Conservation (phyloP, 2,797 vertebrate species). For the Threskiornis aethiopicus region DNA sequence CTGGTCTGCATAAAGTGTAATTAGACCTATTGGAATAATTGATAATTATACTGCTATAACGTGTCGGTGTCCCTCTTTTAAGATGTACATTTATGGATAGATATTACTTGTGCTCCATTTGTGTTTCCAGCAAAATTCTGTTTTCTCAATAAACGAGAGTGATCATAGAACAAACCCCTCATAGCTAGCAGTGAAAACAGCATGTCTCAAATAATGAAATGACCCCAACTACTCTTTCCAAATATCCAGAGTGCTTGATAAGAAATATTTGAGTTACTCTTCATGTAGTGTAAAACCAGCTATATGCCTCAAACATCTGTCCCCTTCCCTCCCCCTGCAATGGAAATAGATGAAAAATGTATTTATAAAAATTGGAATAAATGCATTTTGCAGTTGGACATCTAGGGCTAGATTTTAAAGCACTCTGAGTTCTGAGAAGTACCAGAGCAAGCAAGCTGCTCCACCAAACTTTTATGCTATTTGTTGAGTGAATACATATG, state of each 20-base stretch:
- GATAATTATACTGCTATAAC: neutral
- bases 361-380: neutral
- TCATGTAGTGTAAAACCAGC: neutral
- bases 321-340: fast-evolving
- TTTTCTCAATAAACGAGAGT: neutral
- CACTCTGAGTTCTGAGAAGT: neutral
- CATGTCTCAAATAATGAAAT: neutral
- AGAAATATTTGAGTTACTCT: neutral
- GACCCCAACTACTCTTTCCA: neutral
- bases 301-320: neutral
- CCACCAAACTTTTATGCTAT: neutral
- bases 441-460: neutral
- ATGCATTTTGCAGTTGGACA: neutral
- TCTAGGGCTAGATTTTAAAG: neutral
- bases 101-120: neutral
- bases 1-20: neutral
- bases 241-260: neutral
- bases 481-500: neutral
- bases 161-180: neutral
- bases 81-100: neutral
- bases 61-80: neutral
- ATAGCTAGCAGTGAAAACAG: neutral
- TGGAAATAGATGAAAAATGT: neutral
- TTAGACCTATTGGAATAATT: neutral
- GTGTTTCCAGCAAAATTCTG: neutral